Percentiles rank a stretch among this genome's conserved stretches.
These are phyloP conservation scores for Intellagama lesueurii DNA, from an alignment of 2,797 vertebrate species.

Conservation along the genomic window DNA sequence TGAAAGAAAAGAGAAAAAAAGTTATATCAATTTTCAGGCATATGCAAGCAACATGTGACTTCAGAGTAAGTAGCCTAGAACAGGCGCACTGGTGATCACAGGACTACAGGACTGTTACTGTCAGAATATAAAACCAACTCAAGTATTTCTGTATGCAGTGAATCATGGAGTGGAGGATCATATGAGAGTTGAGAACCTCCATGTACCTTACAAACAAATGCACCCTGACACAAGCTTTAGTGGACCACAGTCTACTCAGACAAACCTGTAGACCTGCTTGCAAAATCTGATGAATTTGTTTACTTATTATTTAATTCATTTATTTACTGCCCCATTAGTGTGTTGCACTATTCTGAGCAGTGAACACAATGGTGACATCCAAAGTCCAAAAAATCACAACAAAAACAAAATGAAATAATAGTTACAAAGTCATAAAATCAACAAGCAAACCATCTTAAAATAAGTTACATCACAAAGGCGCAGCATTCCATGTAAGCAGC, in stretches of 20 bases:
- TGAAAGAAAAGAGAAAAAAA: constrained; percentile 74
- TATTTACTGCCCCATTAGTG: too few species aligned
- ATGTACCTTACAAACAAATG: neutral
- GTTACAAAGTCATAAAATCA: too few species aligned
- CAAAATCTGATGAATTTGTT: too few species aligned
- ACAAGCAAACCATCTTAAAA: too few species aligned
- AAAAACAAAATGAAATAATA: too few species aligned
- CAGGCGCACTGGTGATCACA: neutral
- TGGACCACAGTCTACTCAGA: neutral
- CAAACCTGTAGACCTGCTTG: neutral
- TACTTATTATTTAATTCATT: too few species aligned
- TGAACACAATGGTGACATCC: too few species aligned
- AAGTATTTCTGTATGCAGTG: neutral
- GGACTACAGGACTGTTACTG: neutral
- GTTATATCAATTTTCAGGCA: neutral
- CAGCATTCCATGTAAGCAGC: too few species aligned
- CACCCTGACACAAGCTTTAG: neutral
- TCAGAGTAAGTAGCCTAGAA: neutral
- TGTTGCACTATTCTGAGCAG: too few species aligned
- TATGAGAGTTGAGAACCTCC: too few species aligned
- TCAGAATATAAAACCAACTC: neutral
- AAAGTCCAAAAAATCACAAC: too few species aligned
- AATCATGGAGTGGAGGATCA: neutral
- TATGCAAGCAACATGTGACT: neutral
- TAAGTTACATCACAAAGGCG: too few species aligned